Base-by-base conservation (phyloP, 2,888 invertebrate species). In the Andricus curvator region DNA sequence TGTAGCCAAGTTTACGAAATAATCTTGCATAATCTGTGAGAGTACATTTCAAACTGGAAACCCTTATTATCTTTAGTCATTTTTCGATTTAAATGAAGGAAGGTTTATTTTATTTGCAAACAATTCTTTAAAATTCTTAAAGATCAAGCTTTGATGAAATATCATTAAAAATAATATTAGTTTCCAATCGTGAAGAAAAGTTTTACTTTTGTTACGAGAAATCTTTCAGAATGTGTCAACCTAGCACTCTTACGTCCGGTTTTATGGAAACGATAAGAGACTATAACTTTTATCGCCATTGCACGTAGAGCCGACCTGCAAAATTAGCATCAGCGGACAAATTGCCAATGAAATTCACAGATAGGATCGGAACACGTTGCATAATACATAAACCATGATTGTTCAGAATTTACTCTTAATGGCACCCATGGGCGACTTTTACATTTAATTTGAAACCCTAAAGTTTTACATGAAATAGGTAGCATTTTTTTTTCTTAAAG, bases 291-390 rank as follows among this genome's bases (percentile, higher is more conserved):
- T 25, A 62, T 62, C 25, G 62, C 25, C 25, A 25, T 22, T 62
- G 62, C 62, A 62, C 25, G 62, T 25, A 15, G 15, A 62, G 25
- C 17, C 25, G 62, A 25, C 22, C 62, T 25, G 22, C 25, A 62
- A 25, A 62, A 62, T 62, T 62, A 62, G 25, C 62, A 62, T 62
- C 17, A 29, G 62, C 25, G 15, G 62, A 62, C 62, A 62, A 62
- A 62, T 62, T 62, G 62, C 62, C 62, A 25, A 62, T 62, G 62
- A 62, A 62, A 62, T 62, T 62, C 62, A 62, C 62, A 62, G 25
- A 62, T 62, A 13, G 62, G 25, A 62, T 62, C 62, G 5, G 25
- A 62, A 62, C 62, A 29, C 22, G 62, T 62, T 62, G 62, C 62
- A 62, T 62, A 62, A 62, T 62, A 62, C 25, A 62, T 62, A 62